Evolutionary conservation across 64 coral and sea anemone genomes (phyloP).

Genomic region (Stylophora pistillata): DNA sequence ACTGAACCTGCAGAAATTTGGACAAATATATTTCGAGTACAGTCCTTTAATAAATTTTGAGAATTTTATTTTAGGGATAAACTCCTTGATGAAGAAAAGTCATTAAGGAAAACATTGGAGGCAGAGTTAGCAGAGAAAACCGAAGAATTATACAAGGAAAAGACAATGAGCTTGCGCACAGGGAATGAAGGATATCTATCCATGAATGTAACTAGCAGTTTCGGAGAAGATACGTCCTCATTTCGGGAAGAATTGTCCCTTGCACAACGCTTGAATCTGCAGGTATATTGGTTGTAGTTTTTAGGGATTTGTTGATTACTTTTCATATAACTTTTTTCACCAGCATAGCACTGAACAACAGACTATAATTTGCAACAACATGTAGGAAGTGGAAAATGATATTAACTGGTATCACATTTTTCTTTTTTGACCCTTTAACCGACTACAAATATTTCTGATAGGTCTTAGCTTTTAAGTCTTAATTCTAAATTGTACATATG

Average conservation of each 20-base stretch:
- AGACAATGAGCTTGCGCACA: not conserved
- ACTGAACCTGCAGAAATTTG: too few relatives aligned
- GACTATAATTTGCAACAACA: too few relatives aligned
- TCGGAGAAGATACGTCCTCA: constrained; percentile 2
- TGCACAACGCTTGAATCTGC: constrained; percentile 30
- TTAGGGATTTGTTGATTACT: not conserved
- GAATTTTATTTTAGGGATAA: constrained; percentile 36
- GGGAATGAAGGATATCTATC: constrained; percentile 47
- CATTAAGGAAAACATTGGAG: constrained; percentile 42
- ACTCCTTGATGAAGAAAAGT: constrained; percentile 34
- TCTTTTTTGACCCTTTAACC: too few relatives aligned
- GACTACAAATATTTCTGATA: too few relatives aligned
- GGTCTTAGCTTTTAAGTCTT: too few relatives aligned
- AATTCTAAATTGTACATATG: too few relatives aligned
- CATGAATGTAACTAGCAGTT: not conserved
- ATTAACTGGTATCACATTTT: too few relatives aligned
- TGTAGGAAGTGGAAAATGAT: too few relatives aligned
- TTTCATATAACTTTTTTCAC: too few relatives aligned
- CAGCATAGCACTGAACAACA: too few relatives aligned
- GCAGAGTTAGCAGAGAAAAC: constrained; percentile 64
- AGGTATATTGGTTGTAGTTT: not conserved
- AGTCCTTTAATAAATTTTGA: not conserved
- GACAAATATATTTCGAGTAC: not conserved
- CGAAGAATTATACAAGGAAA: constrained; percentile 55
- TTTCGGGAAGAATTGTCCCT: constrained; percentile 43